Percentiles rank a stretch among this genome's conserved stretches.
Conservation (phyloP, 2,113 vertebrate genomes). For the Tragelaphus buxtoni region DNA sequence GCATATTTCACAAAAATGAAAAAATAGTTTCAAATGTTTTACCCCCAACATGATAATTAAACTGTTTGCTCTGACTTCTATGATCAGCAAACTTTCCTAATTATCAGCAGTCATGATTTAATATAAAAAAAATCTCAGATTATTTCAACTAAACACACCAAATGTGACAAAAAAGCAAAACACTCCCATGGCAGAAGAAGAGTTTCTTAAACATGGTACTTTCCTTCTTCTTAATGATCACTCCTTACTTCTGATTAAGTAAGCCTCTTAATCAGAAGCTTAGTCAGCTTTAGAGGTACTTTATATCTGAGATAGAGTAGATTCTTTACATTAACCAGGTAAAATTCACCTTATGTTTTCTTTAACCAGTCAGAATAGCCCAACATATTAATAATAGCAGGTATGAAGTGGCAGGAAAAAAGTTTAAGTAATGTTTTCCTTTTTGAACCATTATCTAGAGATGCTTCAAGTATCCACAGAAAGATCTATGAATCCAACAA, state of each 20-base stretch:
- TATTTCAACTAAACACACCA: not conserved
- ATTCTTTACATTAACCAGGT: not conserved
- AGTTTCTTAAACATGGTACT: not conserved
- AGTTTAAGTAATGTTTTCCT: not conserved
- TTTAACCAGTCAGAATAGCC: not conserved
- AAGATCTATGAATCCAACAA: not conserved
- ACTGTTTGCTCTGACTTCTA: not conserved
- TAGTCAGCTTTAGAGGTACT: not conserved
- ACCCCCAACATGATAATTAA: not conserved
- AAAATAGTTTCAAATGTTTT: not conserved
- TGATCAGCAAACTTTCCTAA: not conserved
- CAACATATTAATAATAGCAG: not conserved
- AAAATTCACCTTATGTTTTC: not conserved
- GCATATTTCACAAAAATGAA: not conserved
- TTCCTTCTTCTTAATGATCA: not conserved
- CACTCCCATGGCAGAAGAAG: not conserved
- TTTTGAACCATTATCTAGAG: slow-evolving; percentile 19
- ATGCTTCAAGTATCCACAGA: not conserved
- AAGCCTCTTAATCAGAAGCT: not conserved
- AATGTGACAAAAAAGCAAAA: not conserved
- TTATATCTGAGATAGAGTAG: not conserved
- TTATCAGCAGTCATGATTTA: not conserved
- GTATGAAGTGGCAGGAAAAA: not conserved
- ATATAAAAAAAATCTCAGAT: not conserved
- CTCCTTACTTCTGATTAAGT: not conserved